These are phyloP conservation scores for Myripristis murdjan DNA, from an alignment of 2,797 vertebrate species.

Conservation along the genomic window DNA sequence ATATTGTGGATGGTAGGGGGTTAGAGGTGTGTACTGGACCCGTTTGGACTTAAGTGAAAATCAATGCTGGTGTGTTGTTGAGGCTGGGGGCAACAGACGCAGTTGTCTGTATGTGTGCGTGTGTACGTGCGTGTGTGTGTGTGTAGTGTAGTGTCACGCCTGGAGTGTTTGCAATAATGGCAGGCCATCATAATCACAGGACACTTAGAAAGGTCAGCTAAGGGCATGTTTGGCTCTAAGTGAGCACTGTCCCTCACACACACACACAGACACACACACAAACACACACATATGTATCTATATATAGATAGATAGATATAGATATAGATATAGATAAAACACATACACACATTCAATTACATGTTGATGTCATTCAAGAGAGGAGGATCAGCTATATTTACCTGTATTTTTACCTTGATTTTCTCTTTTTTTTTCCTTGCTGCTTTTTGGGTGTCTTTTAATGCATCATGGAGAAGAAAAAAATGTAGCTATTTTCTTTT, in stretches of 20 bases:
- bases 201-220: conserved; percentile 68
- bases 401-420: not conserved
- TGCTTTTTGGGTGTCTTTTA: not conserved
- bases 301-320: too few relatives aligned
- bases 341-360: conserved; percentile 14
- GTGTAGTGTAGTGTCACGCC: conserved; percentile 19
- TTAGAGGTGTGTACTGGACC: conserved; percentile 77
- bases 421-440: not conserved
- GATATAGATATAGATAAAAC: too few relatives aligned
- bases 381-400: not conserved
- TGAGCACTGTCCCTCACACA: conserved; percentile 41
- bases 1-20: conserved; percentile 79
- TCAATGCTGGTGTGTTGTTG: conserved; percentile 76
- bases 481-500: not conserved
- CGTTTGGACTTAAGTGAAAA: conserved; percentile 85
- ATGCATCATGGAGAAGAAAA: not conserved
- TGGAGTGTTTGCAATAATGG: conserved; percentile 78
- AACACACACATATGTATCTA: conserved; percentile 12
- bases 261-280: conserved; percentile 28
- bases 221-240: conserved; percentile 64
- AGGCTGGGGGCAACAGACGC: conserved; percentile 42
- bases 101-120: conserved; percentile 30
- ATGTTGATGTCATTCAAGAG: not conserved
- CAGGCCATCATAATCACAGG: conserved; percentile 75
- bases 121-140: conserved; percentile 42